Evolutionary conservation across 2,888 invertebrate species (phyloP).

Genomic region (Tyria jacobaeae): DNA sequence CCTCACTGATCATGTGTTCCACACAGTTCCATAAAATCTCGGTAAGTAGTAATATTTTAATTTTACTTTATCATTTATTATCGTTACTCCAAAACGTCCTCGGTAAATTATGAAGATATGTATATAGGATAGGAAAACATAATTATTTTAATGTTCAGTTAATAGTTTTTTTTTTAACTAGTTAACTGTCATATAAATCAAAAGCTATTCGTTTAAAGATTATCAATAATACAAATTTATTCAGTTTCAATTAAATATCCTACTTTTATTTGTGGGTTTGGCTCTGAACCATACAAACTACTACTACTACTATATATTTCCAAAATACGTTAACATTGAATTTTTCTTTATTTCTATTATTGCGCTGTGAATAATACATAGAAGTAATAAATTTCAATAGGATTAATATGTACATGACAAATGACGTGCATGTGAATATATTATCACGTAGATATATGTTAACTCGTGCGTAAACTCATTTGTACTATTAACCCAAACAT

Average conservation of each 20-base stretch:
- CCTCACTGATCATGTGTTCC: conserved; percentile 60
- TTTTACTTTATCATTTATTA: neutral
- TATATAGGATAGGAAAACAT: neutral
- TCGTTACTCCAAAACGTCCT: neutral
- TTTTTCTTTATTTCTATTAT: conserved; percentile 18
- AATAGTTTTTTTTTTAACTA: too few relatives aligned
- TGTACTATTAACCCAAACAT: conserved; percentile 22
- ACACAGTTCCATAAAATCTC: conserved; percentile 41
- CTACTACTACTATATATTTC: neutral
- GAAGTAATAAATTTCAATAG: neutral
- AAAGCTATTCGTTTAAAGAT: neutral
- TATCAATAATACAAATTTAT: neutral
- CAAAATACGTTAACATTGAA: neutral
- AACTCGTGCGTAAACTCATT: conserved; percentile 9
- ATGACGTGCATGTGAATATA: conserved; percentile 7
- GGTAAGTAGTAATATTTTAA: too few relatives aligned
- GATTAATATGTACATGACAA: conserved; percentile 10
- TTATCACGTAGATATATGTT: neutral
- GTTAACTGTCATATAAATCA: neutral
- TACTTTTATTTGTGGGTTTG: neutral
- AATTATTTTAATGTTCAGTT: neutral
- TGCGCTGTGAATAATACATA: neutral
- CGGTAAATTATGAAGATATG: too few relatives aligned
- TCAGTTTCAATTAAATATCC: neutral
- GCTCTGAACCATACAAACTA: neutral